phyloP scores from a whole-genome alignment of 2,113 vertebrate genomes.

The Chaetodon auriga region DNA sequence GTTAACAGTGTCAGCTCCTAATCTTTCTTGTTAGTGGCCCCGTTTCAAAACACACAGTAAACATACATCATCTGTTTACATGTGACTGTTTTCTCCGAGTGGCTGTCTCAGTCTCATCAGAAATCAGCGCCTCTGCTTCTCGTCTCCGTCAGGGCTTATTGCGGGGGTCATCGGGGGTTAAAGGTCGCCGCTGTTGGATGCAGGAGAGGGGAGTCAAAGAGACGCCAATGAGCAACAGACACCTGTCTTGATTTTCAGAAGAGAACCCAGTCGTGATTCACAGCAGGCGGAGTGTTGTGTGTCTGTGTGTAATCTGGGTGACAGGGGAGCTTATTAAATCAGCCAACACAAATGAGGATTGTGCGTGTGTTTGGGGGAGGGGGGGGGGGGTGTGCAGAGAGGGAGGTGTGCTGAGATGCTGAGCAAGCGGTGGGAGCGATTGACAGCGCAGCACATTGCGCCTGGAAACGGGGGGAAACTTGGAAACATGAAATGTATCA shows the following conservation, averaged over 20 bases:
- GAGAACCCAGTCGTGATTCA: constrained; percentile 26
- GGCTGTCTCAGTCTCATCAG: neutral
- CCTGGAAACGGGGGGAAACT: constrained; percentile 27
- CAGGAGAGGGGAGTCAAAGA: constrained; percentile 35
- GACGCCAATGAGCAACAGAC: constrained; percentile 9
- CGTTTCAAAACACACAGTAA: constrained; percentile 17
- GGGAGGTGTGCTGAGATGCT: constrained; percentile 50
- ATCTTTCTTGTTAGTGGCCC: constrained; percentile 23
- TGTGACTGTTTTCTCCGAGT: neutral
- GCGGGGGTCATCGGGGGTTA: constrained; percentile 31
- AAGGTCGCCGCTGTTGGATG: constrained; percentile 32
- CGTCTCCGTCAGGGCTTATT: constrained; percentile 13
- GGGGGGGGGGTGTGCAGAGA: constrained; percentile 3
- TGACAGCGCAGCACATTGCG: constrained; percentile 56
- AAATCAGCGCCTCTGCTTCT: constrained; percentile 29
- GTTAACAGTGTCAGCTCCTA: constrained; percentile 28
- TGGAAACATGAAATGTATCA: constrained; percentile 36
- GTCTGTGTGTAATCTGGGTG: constrained; percentile 43
- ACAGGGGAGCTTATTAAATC: constrained; percentile 70
- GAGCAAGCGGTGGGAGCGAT: constrained; percentile 61
- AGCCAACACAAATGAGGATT: constrained; percentile 45
- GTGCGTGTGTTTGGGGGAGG: neutral
- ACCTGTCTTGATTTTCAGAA: constrained; percentile 18
- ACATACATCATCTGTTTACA: constrained; percentile 45
- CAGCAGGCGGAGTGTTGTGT: constrained; percentile 7